Evolutionary conservation across 2,888 invertebrate genomes (phyloP), one percentile per base, ranked within the genome.

Genomic region (Polydrusus cervinus): DNA sequence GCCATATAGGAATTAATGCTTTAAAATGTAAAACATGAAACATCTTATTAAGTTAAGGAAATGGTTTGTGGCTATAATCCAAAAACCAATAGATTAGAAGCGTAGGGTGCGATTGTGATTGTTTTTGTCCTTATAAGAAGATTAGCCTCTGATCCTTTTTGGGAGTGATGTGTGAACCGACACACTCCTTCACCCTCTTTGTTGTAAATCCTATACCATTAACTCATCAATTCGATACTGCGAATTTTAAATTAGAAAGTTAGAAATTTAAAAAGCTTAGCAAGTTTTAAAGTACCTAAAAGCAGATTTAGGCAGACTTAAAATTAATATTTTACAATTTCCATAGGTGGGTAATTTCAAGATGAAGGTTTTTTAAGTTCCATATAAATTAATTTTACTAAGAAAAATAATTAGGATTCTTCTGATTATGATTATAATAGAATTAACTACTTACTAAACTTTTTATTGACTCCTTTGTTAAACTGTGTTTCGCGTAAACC

Each of bases 101-200:
- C 14, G 40, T 60, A 79, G 78, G 79, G 79, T 78, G 76, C 78
- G 79, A 79, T 75, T 84, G 78, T 82, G 83, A 85, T 86, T 87
- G 86, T 86, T 87, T 87, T 85, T 85, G 84, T 85, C 86, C 85
- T 86, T 86, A 86, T 86, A 86, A 86, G 83, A 81, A 85, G 87
- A 87, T 87, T 87, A 87, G 84, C 82, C 83, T 83, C 84, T 83
- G 84, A 85, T 86, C 86, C 85, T 85, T 78, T 81, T 83, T 82
- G 80, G 79, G 84, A 76, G 84, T 84, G 85, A 86, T 86, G 86
- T 87, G 87, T 86, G 87, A 87, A 87, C 86, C 81, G 84, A 84
- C 86, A 86, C 67, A 51, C 71, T 51, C 49, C 74, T 43, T 73
- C 74, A 60, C 71, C 61, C 67, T 66, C 75, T 45, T 71, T 25